Base-by-base conservation (phyloP, 2,888 invertebrate species). In the Melitaea athalia region DNA sequence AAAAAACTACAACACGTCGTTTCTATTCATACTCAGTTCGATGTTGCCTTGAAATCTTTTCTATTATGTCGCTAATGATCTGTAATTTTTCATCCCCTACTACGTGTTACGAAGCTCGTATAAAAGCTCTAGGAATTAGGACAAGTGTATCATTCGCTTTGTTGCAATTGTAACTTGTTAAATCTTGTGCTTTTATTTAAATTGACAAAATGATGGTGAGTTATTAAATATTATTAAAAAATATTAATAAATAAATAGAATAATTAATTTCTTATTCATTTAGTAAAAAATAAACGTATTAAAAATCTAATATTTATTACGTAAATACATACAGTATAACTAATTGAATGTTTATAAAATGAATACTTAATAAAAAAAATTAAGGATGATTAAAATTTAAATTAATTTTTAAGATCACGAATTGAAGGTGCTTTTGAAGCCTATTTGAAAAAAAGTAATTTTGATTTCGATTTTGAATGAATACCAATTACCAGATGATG, bases 71-170 rank as follows among this genome's bases (percentile, higher is more conserved):
- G 57, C 73, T 89, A 89, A 91, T 88, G 87, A 84, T 77, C 33
- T 53, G 59, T 76, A 74, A 91, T 92, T 82, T 86, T 85, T 91
- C 88, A 90, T 74, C 88, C 91, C 91, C 88, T 84, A 81, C 85
- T 75, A 74, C 38, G 8, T 33, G 24, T 68, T 63, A 45, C 72
- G 67, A 64, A 61, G 68, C 33, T 15, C 8, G 81, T 91, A 91
- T 91, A 90, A 84, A 91, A 91, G 85, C 76, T 78, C 63, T 17
- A 61, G 31, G 53, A 74, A 76, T 67, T 68, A 67, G 71, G 55
- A 61, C 76, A 76, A 72, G 69, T 24, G 63, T 68, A 73, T 72
- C 69, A 71, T 57, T 69, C 50, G 63, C 38, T 14, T 49, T n/a
- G 3, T 49, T 45, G 11, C 12, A 14, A 33, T 66, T 64, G 69